A percentile compares a stretch with the other conserved stretches of the same genome.
Evolutionary conservation across 2,888 invertebrate genomes (phyloP).

Genomic region (Griposia aprilina): DNA sequence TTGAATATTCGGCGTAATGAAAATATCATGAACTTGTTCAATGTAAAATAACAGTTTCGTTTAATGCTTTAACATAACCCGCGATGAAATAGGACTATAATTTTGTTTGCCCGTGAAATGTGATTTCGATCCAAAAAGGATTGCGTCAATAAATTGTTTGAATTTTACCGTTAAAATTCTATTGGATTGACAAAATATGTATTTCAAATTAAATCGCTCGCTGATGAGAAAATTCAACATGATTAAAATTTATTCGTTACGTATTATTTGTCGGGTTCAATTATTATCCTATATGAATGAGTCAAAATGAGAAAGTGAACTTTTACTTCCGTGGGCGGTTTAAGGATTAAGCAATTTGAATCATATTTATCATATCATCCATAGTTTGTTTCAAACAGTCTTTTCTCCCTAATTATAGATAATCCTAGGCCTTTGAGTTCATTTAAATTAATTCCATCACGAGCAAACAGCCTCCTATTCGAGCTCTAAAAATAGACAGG

Average conservation of each 20-base stretch:
- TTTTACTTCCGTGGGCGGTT: neutral
- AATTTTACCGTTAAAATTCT: slow-evolving; percentile 16
- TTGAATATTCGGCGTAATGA: slow-evolving; percentile 31
- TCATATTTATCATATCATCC: neutral
- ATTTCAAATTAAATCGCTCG: slow-evolving; percentile 20
- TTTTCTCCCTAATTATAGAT: neutral
- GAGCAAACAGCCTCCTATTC: neutral
- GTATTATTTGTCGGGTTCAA: neutral
- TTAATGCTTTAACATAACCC: slow-evolving; percentile 22
- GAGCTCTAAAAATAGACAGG: slow-evolving; percentile 1
- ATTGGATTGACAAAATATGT: slow-evolving; percentile 22
- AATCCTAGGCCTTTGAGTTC: neutral
- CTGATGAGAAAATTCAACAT: slow-evolving; percentile 27
- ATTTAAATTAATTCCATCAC: neutral
- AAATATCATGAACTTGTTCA: slow-evolving; percentile 43
- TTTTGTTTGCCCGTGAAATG: slow-evolving; percentile 37
- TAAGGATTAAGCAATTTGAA: neutral
- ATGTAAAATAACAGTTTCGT: slow-evolving; percentile 38
- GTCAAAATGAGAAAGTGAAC: neutral
- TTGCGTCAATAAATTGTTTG: slow-evolving; percentile 35
- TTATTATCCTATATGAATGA: neutral
- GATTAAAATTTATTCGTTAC: neutral
- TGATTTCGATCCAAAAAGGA: slow-evolving; percentile 18
- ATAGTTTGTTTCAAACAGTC: neutral
- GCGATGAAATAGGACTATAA: slow-evolving; percentile 32